Conservation (phyloP, 2,113 vertebrate species). For the Puffinus mauretanicus region DNA sequence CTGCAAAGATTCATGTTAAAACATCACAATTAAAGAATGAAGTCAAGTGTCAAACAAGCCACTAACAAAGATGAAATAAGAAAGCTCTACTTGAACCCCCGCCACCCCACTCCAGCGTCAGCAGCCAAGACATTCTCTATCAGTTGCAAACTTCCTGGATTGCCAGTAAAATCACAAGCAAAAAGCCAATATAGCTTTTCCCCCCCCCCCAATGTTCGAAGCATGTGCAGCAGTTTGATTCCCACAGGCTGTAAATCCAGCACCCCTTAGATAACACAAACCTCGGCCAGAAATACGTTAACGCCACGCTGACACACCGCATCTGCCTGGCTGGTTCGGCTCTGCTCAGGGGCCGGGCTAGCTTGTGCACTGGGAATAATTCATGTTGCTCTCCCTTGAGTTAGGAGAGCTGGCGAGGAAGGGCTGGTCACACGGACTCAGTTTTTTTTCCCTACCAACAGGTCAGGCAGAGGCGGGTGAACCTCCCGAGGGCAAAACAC, state of each 20-base stretch:
- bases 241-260: background rate
- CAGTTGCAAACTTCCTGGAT: background rate
- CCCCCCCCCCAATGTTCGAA: background rate
- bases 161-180: background rate
- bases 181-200: background rate
- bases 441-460: background rate
- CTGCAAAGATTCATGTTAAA: background rate
- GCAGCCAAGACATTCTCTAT: slow-evolving; percentile 34
- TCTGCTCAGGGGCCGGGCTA: background rate
- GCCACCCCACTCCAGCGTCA: background rate
- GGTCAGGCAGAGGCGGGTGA: fast-evolving
- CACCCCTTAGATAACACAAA: background rate
- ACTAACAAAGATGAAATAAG: slow-evolving; percentile 7
- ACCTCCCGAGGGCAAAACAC: background rate
- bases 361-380: background rate
- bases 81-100: background rate
- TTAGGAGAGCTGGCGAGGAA: background rate
- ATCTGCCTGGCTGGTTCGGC: background rate
- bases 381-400: background rate
- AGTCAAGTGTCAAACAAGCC: slow-evolving; percentile 37
- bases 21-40: background rate
- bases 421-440: background rate
- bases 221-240: background rate
- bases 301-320: fast-evolving
- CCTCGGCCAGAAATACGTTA: background rate